phyloP scores from a whole-genome alignment of 2,888 invertebrate genomes.

The Luffia ferchaultella region DNA sequence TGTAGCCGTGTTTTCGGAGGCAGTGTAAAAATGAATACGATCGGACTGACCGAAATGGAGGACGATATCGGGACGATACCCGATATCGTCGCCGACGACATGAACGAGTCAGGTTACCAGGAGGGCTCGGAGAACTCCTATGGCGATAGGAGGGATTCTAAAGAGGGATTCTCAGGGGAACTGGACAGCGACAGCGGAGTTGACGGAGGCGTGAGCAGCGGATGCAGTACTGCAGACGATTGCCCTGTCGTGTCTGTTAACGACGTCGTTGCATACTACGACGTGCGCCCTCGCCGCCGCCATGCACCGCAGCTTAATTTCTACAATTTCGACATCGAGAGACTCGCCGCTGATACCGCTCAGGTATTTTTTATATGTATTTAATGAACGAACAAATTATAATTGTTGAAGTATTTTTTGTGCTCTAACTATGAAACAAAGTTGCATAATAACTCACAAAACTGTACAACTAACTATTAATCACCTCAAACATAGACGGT shows the following conservation, averaged over 20 bases:
- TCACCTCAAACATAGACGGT: too few species aligned
- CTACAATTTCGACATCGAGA: slow-evolving; percentile 53
- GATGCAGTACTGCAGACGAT: slow-evolving; percentile 65
- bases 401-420: too few species aligned
- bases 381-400: too few species aligned
- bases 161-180: slow-evolving; percentile 52
- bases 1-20: slow-evolving; percentile 38
- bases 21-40: slow-evolving; percentile 16
- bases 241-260: slow-evolving; percentile 63
- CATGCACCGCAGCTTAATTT: slow-evolving; percentile 53
- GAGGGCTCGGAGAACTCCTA: slow-evolving; percentile 54
- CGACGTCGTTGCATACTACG: slow-evolving; percentile 57
- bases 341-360: slow-evolving; percentile 45
- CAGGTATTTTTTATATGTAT: slow-evolving; percentile 46
- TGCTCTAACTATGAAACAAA: too few species aligned
- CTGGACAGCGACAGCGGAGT: slow-evolving; percentile 63
- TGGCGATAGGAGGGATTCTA: slow-evolving; percentile 51
- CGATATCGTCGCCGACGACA: slow-evolving; percentile 54
- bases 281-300: slow-evolving; percentile 46
- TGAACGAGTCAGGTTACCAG: slow-evolving; percentile 57
- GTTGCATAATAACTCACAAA: too few species aligned
- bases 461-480: too few species aligned
- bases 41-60: slow-evolving; percentile 41
- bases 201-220: slow-evolving; percentile 63
- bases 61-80: slow-evolving; percentile 31